Evolutionary conservation across 1,140 invertebrate species (phyloP), one percentile per base, ranked within the genome.

Genomic region (Epicauta chinensis): DNA sequence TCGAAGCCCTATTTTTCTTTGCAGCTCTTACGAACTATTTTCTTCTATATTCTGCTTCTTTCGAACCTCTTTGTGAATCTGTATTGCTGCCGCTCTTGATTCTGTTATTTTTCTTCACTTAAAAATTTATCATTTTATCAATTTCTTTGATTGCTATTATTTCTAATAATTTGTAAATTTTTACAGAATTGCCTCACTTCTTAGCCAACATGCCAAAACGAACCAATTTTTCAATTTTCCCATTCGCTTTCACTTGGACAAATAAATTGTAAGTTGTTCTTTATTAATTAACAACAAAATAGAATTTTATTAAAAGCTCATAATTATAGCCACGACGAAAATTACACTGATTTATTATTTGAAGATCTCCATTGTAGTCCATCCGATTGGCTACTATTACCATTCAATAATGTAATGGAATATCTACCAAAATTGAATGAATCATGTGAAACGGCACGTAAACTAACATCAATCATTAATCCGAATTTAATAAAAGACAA

Each of bases 331-430:
- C 62, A 66, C 39, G 64, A 75, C 46, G 23, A 60, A 30, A 59
- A 71, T 43, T 73, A 73, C 63, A 72, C 66, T 39, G 50, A 61
- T 42, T 13, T 63, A 3, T 60, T 75, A 23, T 75, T 72, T 42
- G 10, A 63, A 11, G 44, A 71, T 23, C 60, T 69, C 23, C 46
- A 5, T 49, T 70, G 45, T 51, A 68, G 41, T 51, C 46, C 32
- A 55, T 59, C 47, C 2, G 10, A 51, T 31, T 67, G 59, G 59
- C 34, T 40, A 12, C 16, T 50, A 36, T 29, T 67, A 15, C 43
- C 52, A 16, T 36, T 42, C n/a, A 42, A 67, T 6, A 55, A 71
- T 14, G 57, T 65, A 17, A 51, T 39, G 13, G 42, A 62, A 3
- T 75, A 73, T 61, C 53, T 76, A 10, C 75, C 76, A 29, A 50